Evolutionary conservation across 1,140 invertebrate species (phyloP), one percentile per base, ranked within the genome.

Genomic region (Pogonomyrmex barbatus): DNA sequence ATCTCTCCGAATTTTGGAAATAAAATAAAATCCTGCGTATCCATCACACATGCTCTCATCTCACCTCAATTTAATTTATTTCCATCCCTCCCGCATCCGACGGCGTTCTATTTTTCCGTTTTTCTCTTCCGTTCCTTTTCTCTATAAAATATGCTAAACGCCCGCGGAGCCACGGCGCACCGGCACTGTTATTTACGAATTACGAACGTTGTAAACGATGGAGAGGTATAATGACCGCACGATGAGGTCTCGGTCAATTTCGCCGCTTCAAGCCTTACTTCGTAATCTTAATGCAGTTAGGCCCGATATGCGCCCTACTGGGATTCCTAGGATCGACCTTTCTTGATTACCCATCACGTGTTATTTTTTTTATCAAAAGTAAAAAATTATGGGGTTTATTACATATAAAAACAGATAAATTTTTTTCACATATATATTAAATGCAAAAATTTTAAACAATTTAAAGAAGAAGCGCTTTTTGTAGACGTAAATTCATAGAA

Each of bases 161-260:
- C 78, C 62, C 85, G 71, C 62, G 81, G 88, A 88, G 63, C 67
- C 71, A 39, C 9, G 58, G 85, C 79, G 85, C 87, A 79, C 65
- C 87, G 79, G 89, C 88, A 90, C 91, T 93, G 88, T 94, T 94
- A 94, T 93, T 94, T 93, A 91, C 91, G 88, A 93, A 94, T 94
- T 94, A 94, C 91, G 89, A 93, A 93, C 91, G 91, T 92, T 94
- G 90, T 82, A 90, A 92, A 91, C 65, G 50, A 91, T 71, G 70
- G 78, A 92, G 65, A 71, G 91, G 88, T 79, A 91, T 92, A 92
- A 93, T 91, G 88, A 92, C 88, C 87, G 89, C 62, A 60, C 54
- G 77, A 89, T 76, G 65, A 78, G 68, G 3, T 58, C 47, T 24
- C 70, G 77, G 83, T 86, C 92, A 93, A 92, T 92, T 93, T 91